Base-by-base conservation (phyloP, 2,113 vertebrate species). In the Azemiops feae region DNA sequence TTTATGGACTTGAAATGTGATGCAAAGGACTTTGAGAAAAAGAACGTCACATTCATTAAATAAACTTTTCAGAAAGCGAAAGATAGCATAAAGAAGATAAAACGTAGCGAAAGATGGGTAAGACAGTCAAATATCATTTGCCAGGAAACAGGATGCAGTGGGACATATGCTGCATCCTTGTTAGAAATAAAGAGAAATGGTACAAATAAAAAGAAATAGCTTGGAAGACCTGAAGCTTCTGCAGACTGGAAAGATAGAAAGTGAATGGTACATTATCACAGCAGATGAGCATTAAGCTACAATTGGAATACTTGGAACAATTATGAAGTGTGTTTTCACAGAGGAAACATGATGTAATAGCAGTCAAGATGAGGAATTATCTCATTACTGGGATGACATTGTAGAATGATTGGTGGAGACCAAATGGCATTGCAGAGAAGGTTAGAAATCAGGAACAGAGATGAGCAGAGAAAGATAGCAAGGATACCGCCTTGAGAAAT, bases 281-380 rank as follows among this genome's bases (percentile, higher is more conserved):
- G 85, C 25, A 6, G 60, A 88, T 58, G 89, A 93, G 89, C n/a
- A 91, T 3, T 5, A 92, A 18, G 4, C 91, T 91, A 92, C 92
- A 86, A 23, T 1, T 25, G 92, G 43, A 3, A 8, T 4, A 8
- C 0, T 1, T 81, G 27, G 14, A 45, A 27, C 92, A 10, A 2
- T 2, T 89, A 25, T 0, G 39, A 85, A 18, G 8, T n/a, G 86
- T 91, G 14, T 1, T 11, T 57, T 92, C 86, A 91, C 10, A 23
- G 54, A 45, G 18, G 1, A 88, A 25, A 92, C 57, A 60, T 8
- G 74, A 81, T 81, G 30, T 88, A 88, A 47, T 12, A 88, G 58
- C 39, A 93, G 91, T 0, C 4, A 89, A n/a, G 64, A 43, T 1
- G 58, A 12, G 5, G 1, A 81, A 88, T 0, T 25, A 52, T 50